phyloP scores from a whole-genome alignment of 2,797 vertebrate genomes.

The Champsocephalus gunnari region DNA sequence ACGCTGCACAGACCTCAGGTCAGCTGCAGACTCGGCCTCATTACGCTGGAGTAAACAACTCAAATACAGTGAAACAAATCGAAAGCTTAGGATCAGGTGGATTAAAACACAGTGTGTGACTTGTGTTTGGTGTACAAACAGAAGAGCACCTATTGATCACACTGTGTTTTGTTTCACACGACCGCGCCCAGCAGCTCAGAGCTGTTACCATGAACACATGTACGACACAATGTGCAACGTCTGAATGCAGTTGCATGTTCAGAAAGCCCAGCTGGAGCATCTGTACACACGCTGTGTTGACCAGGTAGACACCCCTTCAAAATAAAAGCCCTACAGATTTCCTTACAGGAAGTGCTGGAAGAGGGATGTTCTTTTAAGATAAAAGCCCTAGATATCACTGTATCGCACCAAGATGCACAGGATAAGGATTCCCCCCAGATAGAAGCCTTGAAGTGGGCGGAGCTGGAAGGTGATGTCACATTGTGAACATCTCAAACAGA shows the following conservation, averaged over 20 bases:
- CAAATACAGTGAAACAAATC: not conserved
- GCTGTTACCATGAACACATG: conserved; percentile 10
- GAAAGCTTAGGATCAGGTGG: conserved; percentile 19
- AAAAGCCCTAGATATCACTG: too few relatives aligned
- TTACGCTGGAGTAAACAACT: too few relatives aligned
- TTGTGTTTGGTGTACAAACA: conserved; percentile 91
- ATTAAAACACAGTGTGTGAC: conserved; percentile 77
- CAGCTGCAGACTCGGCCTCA: conserved; percentile 29
- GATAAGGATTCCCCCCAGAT: not conserved
- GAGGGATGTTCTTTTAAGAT: too few relatives aligned
- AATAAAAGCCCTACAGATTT: too few relatives aligned
- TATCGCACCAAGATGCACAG: too few relatives aligned
- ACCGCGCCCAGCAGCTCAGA: conserved; percentile 9
- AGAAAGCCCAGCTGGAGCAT: not conserved
- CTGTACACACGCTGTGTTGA: not conserved
- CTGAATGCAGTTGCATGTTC: not conserved
- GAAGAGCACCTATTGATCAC: conserved; percentile 90
- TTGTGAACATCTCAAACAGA: too few relatives aligned
- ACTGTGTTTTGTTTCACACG: conserved; percentile 55
- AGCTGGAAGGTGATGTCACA: too few relatives aligned
- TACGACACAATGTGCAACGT: not conserved
- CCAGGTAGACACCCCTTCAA: too few relatives aligned
- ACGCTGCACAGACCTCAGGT: conserved; percentile 55
- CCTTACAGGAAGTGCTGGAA: too few relatives aligned
- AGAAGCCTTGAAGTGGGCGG: too few relatives aligned